Evolutionary conservation across 2,113 vertebrate genomes (phyloP).

Genomic region (Mirounga angustirostris): DNA sequence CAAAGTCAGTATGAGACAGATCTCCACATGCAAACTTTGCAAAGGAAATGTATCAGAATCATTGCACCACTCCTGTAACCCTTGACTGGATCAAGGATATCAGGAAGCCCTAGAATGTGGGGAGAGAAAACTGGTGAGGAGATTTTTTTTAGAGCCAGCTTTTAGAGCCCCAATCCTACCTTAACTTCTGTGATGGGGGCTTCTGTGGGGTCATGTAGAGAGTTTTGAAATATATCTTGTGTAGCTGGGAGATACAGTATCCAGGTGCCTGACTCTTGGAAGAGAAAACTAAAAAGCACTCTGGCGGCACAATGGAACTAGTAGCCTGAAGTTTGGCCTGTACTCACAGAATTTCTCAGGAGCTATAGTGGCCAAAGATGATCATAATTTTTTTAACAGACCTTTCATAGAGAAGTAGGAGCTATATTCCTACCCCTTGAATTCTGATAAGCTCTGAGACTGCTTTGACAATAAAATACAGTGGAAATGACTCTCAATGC

Average conservation of each 20-base stretch:
- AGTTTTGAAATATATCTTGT: neutral
- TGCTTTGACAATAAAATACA: neutral
- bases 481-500: neutral
- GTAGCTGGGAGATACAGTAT: neutral
- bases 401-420: neutral
- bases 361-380: neutral
- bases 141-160: neutral
- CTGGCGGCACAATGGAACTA: neutral
- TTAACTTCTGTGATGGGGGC: neutral
- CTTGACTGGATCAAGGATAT: neutral
- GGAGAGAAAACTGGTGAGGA: neutral
- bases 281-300: neutral
- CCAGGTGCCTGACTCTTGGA: neutral
- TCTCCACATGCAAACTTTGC: neutral
- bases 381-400: neutral
- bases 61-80: neutral
- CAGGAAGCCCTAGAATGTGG: neutral
- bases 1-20: neutral
- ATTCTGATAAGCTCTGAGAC: neutral
- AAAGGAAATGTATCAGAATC: conserved; percentile 52
- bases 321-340: neutral
- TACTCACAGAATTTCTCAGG: no score
- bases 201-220: neutral
- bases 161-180: neutral
- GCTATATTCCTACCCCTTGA: neutral